Conservation (phyloP, 2,797 vertebrate species). For the Malurus leucopterus region DNA sequence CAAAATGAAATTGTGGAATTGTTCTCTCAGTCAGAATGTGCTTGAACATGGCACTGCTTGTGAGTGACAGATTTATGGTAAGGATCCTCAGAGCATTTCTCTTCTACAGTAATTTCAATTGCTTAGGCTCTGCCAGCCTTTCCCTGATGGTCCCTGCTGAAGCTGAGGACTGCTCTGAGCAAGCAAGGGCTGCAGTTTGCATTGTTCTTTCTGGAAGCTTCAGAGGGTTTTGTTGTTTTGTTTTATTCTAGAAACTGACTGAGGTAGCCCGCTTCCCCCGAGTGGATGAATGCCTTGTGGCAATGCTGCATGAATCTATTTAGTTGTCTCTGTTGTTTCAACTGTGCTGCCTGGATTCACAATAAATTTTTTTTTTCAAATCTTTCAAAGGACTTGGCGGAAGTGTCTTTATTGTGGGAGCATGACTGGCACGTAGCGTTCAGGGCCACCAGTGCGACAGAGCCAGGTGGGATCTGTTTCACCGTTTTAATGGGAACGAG, state of each 20-base stretch:
- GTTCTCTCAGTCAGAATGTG: neutral
- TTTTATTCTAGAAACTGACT: slow-evolving; percentile 17
- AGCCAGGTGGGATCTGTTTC: neutral
- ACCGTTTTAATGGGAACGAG: neutral
- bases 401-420: neutral
- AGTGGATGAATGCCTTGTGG: slow-evolving; percentile 4
- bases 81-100: slow-evolving; percentile 21
- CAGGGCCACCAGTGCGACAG: neutral
- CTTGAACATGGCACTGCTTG: neutral
- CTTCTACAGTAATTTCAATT: neutral
- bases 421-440: neutral
- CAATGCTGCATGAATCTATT: slow-evolving; percentile 5
- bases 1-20: neutral
- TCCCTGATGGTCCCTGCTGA: neutral
- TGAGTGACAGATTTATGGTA: slow-evolving; percentile 39
- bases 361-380: neutral
- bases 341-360: neutral
- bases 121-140: neutral
- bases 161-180: neutral
- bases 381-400: neutral
- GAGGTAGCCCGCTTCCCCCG: neutral
- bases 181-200: neutral
- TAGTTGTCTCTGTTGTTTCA: neutral
- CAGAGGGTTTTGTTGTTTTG: neutral
- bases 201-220: slow-evolving; percentile 51